These are phyloP conservation scores for Saimiri boliviensis DNA, from an alignment of 2,113 vertebrate genomes.

Conservation along the genomic window DNA sequence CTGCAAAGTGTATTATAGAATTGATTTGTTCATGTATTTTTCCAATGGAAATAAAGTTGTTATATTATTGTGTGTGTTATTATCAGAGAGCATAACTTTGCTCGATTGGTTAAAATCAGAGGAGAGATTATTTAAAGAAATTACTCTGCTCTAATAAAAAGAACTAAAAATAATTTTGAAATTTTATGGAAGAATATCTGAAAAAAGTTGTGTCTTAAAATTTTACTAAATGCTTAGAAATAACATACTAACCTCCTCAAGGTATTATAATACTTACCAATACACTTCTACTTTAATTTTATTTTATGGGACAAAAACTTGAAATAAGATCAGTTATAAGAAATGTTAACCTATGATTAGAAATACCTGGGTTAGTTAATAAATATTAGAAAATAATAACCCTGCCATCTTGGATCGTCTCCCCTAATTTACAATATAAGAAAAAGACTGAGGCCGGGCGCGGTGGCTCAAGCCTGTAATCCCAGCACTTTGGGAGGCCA, in stretches of 20 bases:
- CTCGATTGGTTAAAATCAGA: not conserved
- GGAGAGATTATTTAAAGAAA: not conserved
- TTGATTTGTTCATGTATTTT: not conserved
- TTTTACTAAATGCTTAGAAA: not conserved
- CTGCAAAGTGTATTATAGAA: not conserved
- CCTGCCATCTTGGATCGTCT: too few species aligned
- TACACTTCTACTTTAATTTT: not conserved
- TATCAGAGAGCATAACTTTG: not conserved
- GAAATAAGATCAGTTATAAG: not conserved
- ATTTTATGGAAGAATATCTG: not conserved
- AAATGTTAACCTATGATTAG: not conserved
- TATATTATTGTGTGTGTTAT: not conserved
- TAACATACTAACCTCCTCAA: not conserved
- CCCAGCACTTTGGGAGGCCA: too few species aligned
- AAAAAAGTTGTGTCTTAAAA: not conserved
- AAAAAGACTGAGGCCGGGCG: not conserved
- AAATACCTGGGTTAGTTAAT: not conserved
- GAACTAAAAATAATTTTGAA: constrained; percentile 21
- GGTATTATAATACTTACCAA: not conserved
- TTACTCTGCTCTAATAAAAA: not conserved
- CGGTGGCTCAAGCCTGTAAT: too few species aligned
- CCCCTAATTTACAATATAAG: not conserved
- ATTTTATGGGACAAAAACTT: not conserved
- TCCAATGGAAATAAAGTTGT: constrained; percentile 17
- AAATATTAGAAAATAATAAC: not conserved